phyloP scores from a whole-genome alignment of 2,797 vertebrate genomes.

The Muscicapa comitata region DNA sequence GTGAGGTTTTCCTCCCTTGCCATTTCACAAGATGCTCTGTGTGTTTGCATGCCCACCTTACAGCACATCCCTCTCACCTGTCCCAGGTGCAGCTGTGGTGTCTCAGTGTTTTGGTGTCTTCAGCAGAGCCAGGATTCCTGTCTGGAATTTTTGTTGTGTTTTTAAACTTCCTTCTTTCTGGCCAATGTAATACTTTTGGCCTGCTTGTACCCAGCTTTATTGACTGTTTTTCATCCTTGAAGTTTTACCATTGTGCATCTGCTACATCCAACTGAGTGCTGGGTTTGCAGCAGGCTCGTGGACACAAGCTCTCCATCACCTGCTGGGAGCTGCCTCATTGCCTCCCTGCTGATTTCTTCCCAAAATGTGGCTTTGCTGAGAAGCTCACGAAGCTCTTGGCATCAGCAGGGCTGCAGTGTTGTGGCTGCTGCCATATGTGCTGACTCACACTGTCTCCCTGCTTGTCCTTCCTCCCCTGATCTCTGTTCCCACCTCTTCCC shows the following conservation, averaged over 20 bases:
- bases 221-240: neutral
- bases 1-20: neutral
- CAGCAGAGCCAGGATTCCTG: neutral
- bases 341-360: neutral
- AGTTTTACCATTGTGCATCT: neutral
- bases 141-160: neutral
- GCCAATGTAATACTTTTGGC: neutral
- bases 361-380: neutral
- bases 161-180: neutral
- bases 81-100: fast-evolving
- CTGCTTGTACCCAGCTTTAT: neutral
- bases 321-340: neutral
- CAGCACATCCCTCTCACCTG: neutral
- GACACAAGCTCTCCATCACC: neutral
- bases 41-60: neutral
- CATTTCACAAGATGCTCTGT: neutral
- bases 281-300: neutral
- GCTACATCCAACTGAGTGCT: neutral
- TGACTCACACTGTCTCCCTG: constrained; percentile 4
- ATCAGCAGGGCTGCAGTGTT: neutral
- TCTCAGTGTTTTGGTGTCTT: neutral
- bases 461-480: neutral
- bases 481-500: neutral
- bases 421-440: constrained; percentile 28
- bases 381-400: neutral